Evolutionary conservation across 2,888 invertebrate genomes (phyloP).

Genomic region (Phortica okadai): DNA sequence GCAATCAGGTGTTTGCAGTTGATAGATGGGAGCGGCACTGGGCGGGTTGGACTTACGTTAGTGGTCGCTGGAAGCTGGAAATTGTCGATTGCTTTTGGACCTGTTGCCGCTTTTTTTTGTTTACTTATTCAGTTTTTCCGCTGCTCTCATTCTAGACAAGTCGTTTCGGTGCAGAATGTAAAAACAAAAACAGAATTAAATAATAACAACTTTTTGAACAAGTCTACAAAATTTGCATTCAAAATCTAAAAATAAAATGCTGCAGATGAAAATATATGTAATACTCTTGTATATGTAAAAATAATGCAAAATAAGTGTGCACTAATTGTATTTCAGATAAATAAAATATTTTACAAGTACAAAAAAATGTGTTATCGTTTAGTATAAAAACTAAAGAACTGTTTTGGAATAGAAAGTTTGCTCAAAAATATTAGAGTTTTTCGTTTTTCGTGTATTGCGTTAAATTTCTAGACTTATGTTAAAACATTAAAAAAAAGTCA

Average conservation of each 20-base stretch:
- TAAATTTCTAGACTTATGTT: no score
- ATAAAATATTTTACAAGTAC: no score
- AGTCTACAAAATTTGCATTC: background rate
- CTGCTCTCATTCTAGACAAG: conserved; percentile 46
- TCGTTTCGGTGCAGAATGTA: background rate
- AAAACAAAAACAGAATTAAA: background rate
- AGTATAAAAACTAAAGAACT: no score
- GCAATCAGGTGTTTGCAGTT: conserved; percentile 25
- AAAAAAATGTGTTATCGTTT: no score
- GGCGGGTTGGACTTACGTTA: background rate
- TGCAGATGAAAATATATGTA: no score
- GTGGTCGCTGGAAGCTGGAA: conserved; percentile 23
- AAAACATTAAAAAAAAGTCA: no score
- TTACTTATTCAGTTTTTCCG: conserved; percentile 53
- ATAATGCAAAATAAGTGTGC: no score
- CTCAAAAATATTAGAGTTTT: no score
- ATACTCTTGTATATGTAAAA: no score
- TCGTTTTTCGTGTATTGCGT: no score
- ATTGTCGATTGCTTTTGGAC: conserved; percentile 14
- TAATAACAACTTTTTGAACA: background rate
- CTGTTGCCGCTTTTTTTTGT: conserved; percentile 30
- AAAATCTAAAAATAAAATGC: background rate
- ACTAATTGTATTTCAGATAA: no score
- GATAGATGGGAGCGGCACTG: background rate
- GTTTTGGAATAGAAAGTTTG: no score